These are phyloP conservation scores for Silurus aristotelis DNA, from an alignment of 2,797 vertebrate species.

Conservation along the genomic window DNA sequence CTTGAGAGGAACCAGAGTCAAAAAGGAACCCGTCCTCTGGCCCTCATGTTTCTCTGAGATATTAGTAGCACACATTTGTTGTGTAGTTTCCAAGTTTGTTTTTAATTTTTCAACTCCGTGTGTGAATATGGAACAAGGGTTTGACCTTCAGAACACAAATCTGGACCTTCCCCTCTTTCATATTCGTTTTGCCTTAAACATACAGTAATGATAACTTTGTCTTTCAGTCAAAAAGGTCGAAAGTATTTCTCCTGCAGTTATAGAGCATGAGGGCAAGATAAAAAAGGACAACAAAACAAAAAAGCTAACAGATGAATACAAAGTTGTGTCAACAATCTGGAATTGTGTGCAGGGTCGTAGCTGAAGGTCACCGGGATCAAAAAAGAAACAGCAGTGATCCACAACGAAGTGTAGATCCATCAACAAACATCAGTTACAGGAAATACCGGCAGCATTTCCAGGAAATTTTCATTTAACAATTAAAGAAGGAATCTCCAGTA, in stretches of 20 bases:
- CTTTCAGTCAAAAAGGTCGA: neutral
- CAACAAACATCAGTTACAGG: neutral
- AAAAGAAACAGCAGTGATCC: neutral
- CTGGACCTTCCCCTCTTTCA: neutral
- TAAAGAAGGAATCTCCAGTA: no score
- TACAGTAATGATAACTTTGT: neutral
- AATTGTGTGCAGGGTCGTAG: neutral
- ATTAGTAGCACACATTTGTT: no score
- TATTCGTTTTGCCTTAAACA: constrained; percentile 10
- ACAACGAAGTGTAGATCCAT: neutral
- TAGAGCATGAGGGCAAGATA: neutral
- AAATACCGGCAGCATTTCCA: no score
- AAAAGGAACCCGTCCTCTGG: no score
- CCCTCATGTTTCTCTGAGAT: no score
- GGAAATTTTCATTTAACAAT: no score
- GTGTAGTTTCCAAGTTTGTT: no score
- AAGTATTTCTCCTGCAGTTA: constrained; percentile 1
- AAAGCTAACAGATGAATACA: neutral
- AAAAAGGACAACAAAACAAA: neutral
- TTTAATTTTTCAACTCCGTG: no score
- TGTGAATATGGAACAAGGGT: neutral
- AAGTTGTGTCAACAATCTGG: constrained; percentile 28
- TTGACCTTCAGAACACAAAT: neutral
- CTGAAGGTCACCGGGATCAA: neutral
- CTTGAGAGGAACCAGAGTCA: no score